Evolutionary conservation across 2,888 invertebrate species (phyloP).

Genomic region (Diloba caeruleocephala): DNA sequence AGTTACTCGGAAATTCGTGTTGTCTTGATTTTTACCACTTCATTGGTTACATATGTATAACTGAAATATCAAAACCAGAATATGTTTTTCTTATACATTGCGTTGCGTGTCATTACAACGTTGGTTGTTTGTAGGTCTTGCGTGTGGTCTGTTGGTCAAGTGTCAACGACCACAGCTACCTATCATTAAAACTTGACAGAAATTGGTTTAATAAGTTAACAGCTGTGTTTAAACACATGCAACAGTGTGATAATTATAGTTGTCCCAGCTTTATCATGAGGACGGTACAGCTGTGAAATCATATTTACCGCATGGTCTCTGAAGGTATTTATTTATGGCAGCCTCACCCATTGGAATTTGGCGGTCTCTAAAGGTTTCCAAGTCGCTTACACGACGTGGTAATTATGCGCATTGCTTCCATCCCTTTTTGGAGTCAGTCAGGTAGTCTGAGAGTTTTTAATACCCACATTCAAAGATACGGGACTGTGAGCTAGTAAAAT

Average conservation of each 20-base stretch:
- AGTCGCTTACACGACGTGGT: not conserved
- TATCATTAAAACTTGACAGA: slow-evolving; percentile 34
- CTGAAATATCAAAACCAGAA: not conserved
- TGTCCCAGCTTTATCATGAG: slow-evolving; percentile 5
- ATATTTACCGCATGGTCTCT: not conserved
- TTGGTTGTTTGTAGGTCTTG: slow-evolving; percentile 4
- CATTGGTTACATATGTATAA: slow-evolving; percentile 6
- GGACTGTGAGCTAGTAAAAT: too few species aligned
- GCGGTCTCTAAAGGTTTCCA: too few species aligned
- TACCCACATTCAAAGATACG: too few species aligned
- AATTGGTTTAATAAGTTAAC: slow-evolving; percentile 50
- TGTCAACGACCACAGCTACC: slow-evolving; percentile 31
- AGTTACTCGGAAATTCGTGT: too few species aligned
- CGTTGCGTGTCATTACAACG: slow-evolving; percentile 6
- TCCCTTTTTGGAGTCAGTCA: too few species aligned
- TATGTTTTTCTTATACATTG: not conserved
- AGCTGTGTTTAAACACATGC: slow-evolving; percentile 47
- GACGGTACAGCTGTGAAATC: not conserved
- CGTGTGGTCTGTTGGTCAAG: slow-evolving; percentile 34
- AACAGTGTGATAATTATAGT: slow-evolving; percentile 36
- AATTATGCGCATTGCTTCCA: not conserved
- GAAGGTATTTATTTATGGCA: too few species aligned
- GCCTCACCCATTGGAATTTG: too few species aligned
- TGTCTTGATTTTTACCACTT: slow-evolving; percentile 6
- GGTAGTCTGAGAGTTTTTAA: too few species aligned